Base-by-base conservation (phyloP, 2,888 invertebrate genomes). In the Cephalotes varians region DNA sequence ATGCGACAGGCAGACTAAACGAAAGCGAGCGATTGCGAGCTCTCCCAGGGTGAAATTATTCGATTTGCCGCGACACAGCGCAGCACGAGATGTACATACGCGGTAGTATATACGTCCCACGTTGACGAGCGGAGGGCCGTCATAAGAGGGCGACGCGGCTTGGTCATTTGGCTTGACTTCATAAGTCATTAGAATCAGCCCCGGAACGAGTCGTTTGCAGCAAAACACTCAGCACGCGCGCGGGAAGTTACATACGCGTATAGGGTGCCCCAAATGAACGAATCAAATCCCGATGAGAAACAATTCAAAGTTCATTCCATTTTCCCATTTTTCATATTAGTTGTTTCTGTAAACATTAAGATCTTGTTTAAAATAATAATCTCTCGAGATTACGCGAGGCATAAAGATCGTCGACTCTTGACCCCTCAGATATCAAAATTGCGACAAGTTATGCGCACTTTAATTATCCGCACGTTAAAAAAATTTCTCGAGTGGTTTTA, bases 121-220 rank as follows among this genome's bases (percentile, higher is more conserved):
- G 81, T 60, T 34, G 76, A 72, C 44, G 69, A 56, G 62, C 54
- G 67, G 28, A 31, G 56, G 71, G 31, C 62, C 49, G 69, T 40
- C 73, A 51, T 81, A 86, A 83, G 85, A 86, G 85, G 81, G 88
- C 69, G 86, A 60, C 81, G 25, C 81, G 37, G 71, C 60, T 71
- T 89, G 94, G 94, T 94, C 94, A 94, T 94, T 94, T 94, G 93
- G 94, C 93, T 94, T 94, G 94, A 94, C 94, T 94, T 94, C 94
- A 94, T 93, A 93, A 94, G 94, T 94, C 94, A 92, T 94, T 94
- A 94, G 94, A 94, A 93, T 94, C 94, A 94, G 90, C 93, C 92
- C 90, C 86, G 86, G 88, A 84, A 89, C 89, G 90, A 89, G 88
- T 91, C 90, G 90, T 91, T 91, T 90, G 90, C 89, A 89, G 88